These are phyloP conservation scores for Corythaixoides concolor DNA, from an alignment of 2,113 vertebrate genomes.

Conservation along the genomic window DNA sequence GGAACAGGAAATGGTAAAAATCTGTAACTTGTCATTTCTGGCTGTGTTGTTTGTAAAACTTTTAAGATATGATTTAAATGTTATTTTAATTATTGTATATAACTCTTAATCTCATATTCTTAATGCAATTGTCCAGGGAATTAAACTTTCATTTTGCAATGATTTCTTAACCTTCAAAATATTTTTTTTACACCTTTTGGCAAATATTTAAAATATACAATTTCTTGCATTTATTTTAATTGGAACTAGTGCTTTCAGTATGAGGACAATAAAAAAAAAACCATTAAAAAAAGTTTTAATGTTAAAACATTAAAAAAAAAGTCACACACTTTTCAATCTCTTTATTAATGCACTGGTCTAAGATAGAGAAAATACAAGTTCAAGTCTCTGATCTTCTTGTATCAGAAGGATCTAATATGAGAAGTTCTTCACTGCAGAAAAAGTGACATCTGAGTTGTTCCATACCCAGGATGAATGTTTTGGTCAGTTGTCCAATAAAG, in stretches of 20 bases:
- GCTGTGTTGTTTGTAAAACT: not conserved
- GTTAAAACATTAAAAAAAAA: no score
- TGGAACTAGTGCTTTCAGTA: not conserved
- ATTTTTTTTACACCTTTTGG: not conserved
- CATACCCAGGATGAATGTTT: not conserved
- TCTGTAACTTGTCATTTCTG: not conserved
- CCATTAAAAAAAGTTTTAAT: no score
- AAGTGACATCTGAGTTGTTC: not conserved
- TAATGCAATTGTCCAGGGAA: not conserved
- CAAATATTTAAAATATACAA: not conserved
- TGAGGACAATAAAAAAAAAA: not conserved
- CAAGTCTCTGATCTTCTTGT: not conserved
- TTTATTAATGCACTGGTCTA: not conserved
- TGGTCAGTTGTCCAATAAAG: not conserved
- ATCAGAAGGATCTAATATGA: not conserved
- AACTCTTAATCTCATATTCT: not conserved
- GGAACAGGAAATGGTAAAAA: not conserved
- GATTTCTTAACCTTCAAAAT: not conserved
- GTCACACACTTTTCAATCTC: not conserved
- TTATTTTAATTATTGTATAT: not conserved
- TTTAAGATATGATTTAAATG: not conserved
- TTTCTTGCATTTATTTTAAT: not conserved
- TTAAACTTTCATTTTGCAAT: not conserved
- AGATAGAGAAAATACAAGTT: not conserved
- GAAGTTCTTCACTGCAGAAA: not conserved